These are phyloP conservation scores for Lysandra coridon DNA, from an alignment of 2,888 invertebrate species.

Conservation along the genomic window DNA sequence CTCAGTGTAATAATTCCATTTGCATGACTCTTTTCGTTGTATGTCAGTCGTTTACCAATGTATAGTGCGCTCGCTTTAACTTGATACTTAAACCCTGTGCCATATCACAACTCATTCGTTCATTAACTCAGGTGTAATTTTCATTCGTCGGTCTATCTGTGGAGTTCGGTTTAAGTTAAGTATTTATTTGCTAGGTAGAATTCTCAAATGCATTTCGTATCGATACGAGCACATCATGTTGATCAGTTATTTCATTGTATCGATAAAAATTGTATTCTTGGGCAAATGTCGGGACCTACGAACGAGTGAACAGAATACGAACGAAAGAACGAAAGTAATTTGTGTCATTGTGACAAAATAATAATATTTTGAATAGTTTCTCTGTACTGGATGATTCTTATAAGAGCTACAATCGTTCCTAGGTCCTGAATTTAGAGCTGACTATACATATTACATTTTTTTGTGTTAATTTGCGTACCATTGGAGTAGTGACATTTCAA, in stretches of 20 bases:
- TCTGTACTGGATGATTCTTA: not conserved
- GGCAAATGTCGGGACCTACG: not conserved
- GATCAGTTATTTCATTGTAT: constrained; percentile 27
- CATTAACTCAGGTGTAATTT: constrained; percentile 4
- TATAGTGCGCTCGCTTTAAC: not conserved
- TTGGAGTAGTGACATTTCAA: not conserved
- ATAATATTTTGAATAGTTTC: not conserved
- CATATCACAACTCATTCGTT: constrained; percentile 39
- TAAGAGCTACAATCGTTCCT: not conserved
- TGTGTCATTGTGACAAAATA: not conserved
- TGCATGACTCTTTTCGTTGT: constrained; percentile 29
- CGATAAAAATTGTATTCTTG: constrained; percentile 25
- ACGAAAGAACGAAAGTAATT: not conserved
- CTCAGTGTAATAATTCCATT: not conserved
- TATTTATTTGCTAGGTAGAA: constrained; percentile 36
- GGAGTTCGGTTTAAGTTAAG: constrained; percentile 35
- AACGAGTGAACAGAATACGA: not conserved
- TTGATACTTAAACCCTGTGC: constrained; percentile 39
- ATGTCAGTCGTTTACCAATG: constrained; percentile 3
- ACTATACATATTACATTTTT: constrained; percentile 25
- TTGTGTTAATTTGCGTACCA: constrained; percentile 11
- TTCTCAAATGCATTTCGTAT: constrained; percentile 33
- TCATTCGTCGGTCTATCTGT: constrained; percentile 15
- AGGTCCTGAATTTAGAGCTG: not conserved
- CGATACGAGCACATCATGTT: not conserved